phyloP scores from a whole-genome alignment of 2,797 vertebrate genomes.

The Tokudaia muenninki region DNA sequence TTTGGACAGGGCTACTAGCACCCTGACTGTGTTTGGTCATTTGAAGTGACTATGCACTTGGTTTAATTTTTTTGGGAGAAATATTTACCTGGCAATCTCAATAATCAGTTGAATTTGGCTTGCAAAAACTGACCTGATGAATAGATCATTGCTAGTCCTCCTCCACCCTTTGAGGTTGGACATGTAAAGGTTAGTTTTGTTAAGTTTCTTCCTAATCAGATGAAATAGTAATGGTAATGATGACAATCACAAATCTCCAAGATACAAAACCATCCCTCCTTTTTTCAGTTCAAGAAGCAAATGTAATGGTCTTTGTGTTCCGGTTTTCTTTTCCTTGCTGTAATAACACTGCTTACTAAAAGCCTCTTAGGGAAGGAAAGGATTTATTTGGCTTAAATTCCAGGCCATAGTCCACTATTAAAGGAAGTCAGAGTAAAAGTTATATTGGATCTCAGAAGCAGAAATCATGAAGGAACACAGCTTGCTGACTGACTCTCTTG shows the following conservation, averaged over 20 bases:
- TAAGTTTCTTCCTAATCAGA: background rate
- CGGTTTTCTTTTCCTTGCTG: background rate
- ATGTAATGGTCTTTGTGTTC: background rate
- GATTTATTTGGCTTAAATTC: background rate
- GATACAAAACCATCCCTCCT: background rate
- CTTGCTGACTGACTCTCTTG: background rate
- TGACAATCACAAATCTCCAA: constrained; percentile 4
- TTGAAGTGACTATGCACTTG: constrained; percentile 26
- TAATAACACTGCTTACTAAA: background rate
- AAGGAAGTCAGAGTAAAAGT: background rate
- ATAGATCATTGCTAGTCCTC: background rate
- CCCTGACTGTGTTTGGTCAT: background rate
- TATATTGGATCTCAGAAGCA: background rate
- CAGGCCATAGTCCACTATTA: background rate
- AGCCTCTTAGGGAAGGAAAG: background rate
- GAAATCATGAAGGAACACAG: background rate
- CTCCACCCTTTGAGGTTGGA: background rate
- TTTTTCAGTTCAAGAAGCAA: background rate
- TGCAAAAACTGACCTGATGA: background rate
- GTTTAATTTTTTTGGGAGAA: constrained; percentile 23
- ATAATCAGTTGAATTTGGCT: background rate
- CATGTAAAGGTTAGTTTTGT: background rate
- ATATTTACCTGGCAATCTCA: constrained; percentile 8
- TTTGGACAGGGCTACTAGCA: constrained; percentile 47
- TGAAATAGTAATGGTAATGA: background rate